Conservation (phyloP, 2,888 invertebrate genomes). For the Beris morrisii region DNA sequence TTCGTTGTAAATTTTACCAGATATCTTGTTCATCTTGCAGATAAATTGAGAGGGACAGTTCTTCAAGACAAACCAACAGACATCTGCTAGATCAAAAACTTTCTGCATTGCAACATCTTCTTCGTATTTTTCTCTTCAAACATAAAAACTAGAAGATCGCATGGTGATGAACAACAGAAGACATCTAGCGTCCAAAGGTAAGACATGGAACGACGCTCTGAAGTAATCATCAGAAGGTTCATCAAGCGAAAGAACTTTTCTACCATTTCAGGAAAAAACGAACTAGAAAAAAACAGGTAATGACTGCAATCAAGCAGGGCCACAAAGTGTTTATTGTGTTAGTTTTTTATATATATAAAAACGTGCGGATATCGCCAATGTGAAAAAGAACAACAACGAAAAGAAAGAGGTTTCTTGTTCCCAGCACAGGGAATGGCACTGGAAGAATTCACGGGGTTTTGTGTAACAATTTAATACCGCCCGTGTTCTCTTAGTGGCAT, state of each 20-base stretch:
- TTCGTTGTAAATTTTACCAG: too few relatives aligned
- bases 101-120: conserved; percentile 2
- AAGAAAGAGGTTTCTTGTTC: conserved; percentile 37
- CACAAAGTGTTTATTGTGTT: conserved; percentile 23
- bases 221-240: conserved; percentile 16
- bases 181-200: conserved; percentile 18
- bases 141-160: conserved; percentile 22
- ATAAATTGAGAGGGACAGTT: conserved; percentile 27
- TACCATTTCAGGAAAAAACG: conserved; percentile 18
- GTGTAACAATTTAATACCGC: conserved; percentile 50
- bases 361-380: conserved; percentile 9
- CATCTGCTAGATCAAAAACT: conserved; percentile 14
- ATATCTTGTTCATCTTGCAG: conserved; percentile 6
- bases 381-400: not conserved
- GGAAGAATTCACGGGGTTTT: conserved; percentile 67
- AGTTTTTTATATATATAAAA: conserved; percentile 9
- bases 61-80: conserved; percentile 8
- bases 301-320: conserved; percentile 28
- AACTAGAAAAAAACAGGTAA: conserved; percentile 27
- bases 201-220: conserved; percentile 8
- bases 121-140: conserved; percentile 17
- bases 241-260: conserved; percentile 20
- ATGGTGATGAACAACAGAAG: conserved; percentile 20
- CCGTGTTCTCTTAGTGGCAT: conserved; percentile 61
- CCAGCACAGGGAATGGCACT: conserved; percentile 64